Base-by-base conservation (phyloP, 2,888 invertebrate species). In the Ormia ochracea region DNA sequence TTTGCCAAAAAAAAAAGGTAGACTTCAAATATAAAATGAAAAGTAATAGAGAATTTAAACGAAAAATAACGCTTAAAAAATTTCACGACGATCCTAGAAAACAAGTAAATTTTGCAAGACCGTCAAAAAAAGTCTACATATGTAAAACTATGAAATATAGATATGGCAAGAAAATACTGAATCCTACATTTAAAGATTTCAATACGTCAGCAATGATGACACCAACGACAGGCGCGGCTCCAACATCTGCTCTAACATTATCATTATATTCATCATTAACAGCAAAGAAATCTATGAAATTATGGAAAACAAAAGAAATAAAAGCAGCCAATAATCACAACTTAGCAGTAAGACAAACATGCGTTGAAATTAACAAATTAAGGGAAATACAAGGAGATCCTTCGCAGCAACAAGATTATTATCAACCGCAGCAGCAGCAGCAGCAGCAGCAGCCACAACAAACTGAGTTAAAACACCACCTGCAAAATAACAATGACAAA, bases 331-430 rank as follows among this genome's bases (percentile, higher is more conserved):
- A 31, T 45, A 74, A 63, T 45, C 59, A 41, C 74, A 68, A 54
- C n/a, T 12, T 66, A 78, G 68, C 80, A 75, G 65, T 82, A 75
- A 82, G 75, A 63, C 78, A 52, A 69, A 33, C 52, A 58, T 26
- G 9, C 59, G 69, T 56, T 50, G 61, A 66, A 65, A 66, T 23
- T 38, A 72, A 73, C 28, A 66, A 66, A 82, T 82, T 85, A 84
- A 83, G 82, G 84, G 84, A 86, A 73, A 85, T 86, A 84, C 86
- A 86, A 87, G 86, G 83, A 85, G 87, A 86, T 85, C 83, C 23
- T 76, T 59, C 70, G 33, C 70, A 78, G 17, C 50, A 77, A 12
- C 56, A 66, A 31, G 54, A 59, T 28, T 56, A 31, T 3, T 4
- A 10, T 1, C 28, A 50, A 14, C 48, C 9, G 23, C 66, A 77